Conservation (phyloP, 2,113 vertebrate species). For the Clarias batrachus region DNA sequence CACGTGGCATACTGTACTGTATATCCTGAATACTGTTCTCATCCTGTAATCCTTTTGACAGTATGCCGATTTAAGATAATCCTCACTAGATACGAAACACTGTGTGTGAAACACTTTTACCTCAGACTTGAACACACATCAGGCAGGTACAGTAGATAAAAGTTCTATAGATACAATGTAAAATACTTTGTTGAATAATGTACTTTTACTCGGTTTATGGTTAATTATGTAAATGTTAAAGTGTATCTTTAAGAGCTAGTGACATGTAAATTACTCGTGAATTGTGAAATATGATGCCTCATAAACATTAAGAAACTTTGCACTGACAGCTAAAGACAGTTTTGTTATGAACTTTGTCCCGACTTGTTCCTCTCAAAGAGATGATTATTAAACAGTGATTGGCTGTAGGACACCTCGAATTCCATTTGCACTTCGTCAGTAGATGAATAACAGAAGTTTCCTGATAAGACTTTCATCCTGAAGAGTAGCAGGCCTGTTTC, state of each 20-base stretch:
- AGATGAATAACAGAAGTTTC: background rate
- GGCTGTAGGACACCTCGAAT: background rate
- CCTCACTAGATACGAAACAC: background rate
- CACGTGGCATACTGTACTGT: background rate
- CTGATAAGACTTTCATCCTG: background rate
- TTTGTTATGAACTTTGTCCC: background rate
- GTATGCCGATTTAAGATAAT: background rate
- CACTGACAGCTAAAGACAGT: background rate
- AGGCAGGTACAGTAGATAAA: background rate
- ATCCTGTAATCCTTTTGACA: background rate
- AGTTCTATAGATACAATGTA: background rate
- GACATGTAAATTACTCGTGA: background rate
- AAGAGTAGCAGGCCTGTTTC: background rate
- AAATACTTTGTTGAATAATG: background rate
- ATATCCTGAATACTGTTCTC: background rate
- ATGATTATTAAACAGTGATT: background rate
- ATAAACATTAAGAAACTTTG: background rate
- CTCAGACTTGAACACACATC: background rate
- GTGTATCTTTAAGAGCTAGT: background rate
- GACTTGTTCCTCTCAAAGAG: background rate
- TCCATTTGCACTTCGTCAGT: background rate
- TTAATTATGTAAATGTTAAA: background rate
- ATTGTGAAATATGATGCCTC: background rate
- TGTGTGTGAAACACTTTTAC: background rate
- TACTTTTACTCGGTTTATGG: background rate